Conservation (phyloP, 2,888 invertebrate species). For the Alcis repandata region DNA sequence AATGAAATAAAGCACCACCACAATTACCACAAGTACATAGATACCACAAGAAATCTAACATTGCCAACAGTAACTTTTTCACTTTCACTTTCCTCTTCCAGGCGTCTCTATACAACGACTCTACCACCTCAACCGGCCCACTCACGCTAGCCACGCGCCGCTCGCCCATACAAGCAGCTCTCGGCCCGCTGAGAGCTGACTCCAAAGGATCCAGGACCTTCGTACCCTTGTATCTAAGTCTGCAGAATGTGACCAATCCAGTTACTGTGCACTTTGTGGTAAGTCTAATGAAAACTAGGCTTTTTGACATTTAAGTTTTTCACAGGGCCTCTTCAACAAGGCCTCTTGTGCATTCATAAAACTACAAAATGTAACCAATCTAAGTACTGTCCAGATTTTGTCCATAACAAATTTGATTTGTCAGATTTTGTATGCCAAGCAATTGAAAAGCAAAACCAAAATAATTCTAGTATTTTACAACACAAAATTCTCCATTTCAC, state of each 20-base stretch:
- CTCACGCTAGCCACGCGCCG: slow-evolving; percentile 56
- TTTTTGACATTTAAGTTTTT: no score
- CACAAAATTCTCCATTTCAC: neutral
- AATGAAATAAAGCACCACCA: no score
- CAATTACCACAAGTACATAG: no score
- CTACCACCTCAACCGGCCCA: slow-evolving; percentile 47
- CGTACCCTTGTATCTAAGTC: slow-evolving; percentile 72
- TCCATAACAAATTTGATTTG: no score
- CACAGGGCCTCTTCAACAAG: no score
- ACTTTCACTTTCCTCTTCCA: slow-evolving; percentile 37
- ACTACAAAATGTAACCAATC: no score
- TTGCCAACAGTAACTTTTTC: neutral
- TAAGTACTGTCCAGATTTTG: no score
- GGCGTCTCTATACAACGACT: slow-evolving; percentile 69
- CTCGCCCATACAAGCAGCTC: slow-evolving; percentile 58
- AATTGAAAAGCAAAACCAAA: no score
- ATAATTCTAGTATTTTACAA: no score
- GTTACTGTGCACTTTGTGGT: slow-evolving; percentile 71
- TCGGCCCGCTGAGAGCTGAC: slow-evolving; percentile 66
- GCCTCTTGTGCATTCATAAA: no score
- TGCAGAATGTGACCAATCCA: slow-evolving; percentile 57
- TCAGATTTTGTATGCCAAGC: no score
- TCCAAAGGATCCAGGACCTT: slow-evolving; percentile 59
- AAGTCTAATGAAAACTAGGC: neutral
- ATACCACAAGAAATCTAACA: no score